phyloP scores from a whole-genome alignment of 2,888 invertebrate species.

The Andrena bicolor region DNA sequence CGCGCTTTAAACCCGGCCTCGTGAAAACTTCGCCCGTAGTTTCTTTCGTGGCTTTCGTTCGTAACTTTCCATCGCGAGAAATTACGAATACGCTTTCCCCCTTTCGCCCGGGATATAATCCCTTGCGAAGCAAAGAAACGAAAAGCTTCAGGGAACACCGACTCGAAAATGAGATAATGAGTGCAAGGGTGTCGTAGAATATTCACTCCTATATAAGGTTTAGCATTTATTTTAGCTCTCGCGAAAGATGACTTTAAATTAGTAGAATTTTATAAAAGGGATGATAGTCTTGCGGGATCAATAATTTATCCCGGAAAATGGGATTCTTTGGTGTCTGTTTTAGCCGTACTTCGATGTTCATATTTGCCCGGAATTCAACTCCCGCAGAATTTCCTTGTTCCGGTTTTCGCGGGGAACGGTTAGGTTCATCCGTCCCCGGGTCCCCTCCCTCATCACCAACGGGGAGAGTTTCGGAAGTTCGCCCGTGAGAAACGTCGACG shows the following conservation, averaged over 20 bases:
- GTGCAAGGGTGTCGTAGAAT: no score
- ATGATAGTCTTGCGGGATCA: no score
- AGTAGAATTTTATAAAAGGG: no score
- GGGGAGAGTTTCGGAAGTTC: constrained; percentile 10
- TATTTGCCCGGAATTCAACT: background rate
- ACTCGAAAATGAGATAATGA: no score
- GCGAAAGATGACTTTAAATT: no score
- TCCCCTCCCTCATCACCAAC: background rate
- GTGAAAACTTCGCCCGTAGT: background rate
- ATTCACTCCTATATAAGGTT: no score
- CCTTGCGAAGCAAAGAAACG: background rate
- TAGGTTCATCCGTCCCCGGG: background rate
- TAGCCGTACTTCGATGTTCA: background rate
- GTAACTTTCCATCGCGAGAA: background rate
- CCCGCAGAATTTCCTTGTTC: background rate
- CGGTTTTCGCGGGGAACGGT: background rate
- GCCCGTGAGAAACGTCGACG: constrained; percentile 1
- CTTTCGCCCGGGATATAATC: background rate
- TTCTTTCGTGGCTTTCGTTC: background rate
- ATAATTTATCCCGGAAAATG: no score
- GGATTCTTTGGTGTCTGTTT: no score
- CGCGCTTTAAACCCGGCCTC: background rate
- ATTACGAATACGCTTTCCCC: background rate
- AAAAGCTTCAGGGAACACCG: background rate
- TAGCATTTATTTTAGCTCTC: no score